Percentiles rank a stretch among this genome's conserved stretches.
Conservation (phyloP, 2,888 invertebrate species). For the Xylota segnis region DNA sequence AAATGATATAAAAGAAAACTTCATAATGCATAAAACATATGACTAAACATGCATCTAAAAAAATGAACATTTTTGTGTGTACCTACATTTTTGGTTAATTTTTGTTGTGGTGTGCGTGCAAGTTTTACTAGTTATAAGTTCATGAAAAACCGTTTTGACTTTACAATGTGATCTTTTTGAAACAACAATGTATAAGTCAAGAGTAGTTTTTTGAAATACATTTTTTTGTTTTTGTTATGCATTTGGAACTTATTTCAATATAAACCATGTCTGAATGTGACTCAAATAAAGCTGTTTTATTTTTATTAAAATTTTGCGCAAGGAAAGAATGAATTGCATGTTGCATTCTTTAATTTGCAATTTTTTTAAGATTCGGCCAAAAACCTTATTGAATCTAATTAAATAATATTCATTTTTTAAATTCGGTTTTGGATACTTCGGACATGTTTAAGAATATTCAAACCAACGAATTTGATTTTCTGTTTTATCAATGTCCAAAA, state of each 20-base stretch:
- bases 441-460: too few relatives aligned
- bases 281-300: neutral
- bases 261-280: too few relatives aligned
- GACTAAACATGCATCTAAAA: slow-evolving; percentile 60
- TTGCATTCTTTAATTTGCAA: too few relatives aligned
- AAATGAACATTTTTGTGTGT: slow-evolving; percentile 32
- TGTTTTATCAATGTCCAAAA: too few relatives aligned
- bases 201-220: slow-evolving; percentile 34
- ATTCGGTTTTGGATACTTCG: too few relatives aligned
- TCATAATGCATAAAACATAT: slow-evolving; percentile 56
- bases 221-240: slow-evolving; percentile 28
- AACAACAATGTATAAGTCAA: slow-evolving; percentile 41
- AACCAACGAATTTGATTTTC: too few relatives aligned
- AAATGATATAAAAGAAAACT: slow-evolving; percentile 31
- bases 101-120: slow-evolving; percentile 71
- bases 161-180: slow-evolving; percentile 40
- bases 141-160: slow-evolving; percentile 37
- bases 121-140: slow-evolving; percentile 41
- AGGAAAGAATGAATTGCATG: neutral
- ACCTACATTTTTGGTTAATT: slow-evolving; percentile 26
- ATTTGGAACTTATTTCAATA: slow-evolving; percentile 36
- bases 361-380: too few relatives aligned
- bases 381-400: too few relatives aligned
- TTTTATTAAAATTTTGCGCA: neutral
- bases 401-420: too few relatives aligned